Conservation (phyloP, 2,113 vertebrate species). For the Poeciliopsis prolifica region DNA sequence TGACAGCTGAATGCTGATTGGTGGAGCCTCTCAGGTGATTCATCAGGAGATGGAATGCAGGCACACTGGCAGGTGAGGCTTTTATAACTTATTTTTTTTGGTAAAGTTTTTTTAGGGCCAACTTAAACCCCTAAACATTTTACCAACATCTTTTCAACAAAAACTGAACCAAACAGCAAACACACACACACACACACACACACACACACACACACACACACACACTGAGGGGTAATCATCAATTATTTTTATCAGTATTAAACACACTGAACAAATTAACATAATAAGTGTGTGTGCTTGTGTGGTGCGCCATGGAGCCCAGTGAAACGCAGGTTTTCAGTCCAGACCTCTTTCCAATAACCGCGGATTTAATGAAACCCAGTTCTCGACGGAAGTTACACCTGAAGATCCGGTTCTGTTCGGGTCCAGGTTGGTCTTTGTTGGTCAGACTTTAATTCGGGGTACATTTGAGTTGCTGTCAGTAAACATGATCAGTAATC, state of each 20-base stretch:
- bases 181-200: no score
- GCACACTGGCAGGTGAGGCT: neutral
- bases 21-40: neutral
- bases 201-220: no score
- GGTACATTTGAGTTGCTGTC: neutral
- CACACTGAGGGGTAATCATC: no score
- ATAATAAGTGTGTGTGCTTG: no score
- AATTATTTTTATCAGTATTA: no score
- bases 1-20: neutral
- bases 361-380: neutral
- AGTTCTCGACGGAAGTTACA: neutral
- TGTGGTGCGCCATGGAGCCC: neutral
- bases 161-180: neutral
- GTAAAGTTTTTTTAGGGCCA: no score
- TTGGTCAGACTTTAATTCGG: neutral
- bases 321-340: neutral
- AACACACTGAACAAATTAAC: no score
- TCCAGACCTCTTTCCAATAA: neutral
- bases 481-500: neutral
- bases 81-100: no score
- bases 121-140: no score
- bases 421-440: no score
- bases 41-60: neutral
- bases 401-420: no score
- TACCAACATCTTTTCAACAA: no score